phyloP scores from a whole-genome alignment of 2,888 invertebrate genomes.

The Falcaria lacertinaria region DNA sequence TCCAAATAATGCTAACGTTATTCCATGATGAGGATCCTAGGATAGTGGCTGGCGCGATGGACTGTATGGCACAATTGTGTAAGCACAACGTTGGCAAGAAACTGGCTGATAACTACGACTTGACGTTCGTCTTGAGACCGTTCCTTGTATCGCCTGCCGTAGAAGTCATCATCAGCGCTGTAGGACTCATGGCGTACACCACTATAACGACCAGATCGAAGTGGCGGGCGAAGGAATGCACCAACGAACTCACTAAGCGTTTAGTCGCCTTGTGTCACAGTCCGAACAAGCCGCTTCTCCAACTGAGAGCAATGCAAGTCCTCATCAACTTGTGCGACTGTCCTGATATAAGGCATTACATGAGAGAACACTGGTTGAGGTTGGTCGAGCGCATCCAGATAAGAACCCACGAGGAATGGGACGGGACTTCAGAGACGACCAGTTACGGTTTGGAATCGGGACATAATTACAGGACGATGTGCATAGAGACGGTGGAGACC shows the following conservation, averaged over 20 bases:
- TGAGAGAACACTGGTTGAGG: constrained; percentile 44
- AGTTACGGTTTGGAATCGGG: constrained; percentile 50
- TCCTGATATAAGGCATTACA: constrained; percentile 53
- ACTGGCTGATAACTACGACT: constrained; percentile 55
- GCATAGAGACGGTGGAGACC: constrained; percentile 51
- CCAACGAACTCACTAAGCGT: constrained; percentile 37
- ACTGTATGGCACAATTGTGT: constrained; percentile 60
- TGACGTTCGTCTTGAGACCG: constrained; percentile 37
- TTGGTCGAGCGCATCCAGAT: constrained; percentile 38
- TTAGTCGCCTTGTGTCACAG: constrained; percentile 39
- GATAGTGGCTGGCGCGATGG: constrained; percentile 52
- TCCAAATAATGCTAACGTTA: constrained; percentile 49
- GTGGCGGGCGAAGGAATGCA: constrained; percentile 61
- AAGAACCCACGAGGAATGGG: constrained; percentile 55
- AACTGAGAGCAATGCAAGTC: constrained; percentile 51
- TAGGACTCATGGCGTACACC: constrained; percentile 50
- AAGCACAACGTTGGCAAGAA: constrained; percentile 55
- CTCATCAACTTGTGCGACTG: constrained; percentile 65
- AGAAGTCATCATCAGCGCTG: constrained; percentile 47
- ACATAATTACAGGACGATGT: constrained; percentile 60
- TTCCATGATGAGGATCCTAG: constrained; percentile 39
- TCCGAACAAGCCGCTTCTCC: constrained; percentile 48
- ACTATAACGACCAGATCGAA: constrained; percentile 60
- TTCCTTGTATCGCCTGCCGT: constrained; percentile 31
- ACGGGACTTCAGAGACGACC: constrained; percentile 51